A percentile compares a stretch with the other conserved stretches of the same genome.
phyloP scores from a whole-genome alignment of 2,797 vertebrate species.

The Psittacula derbiana region DNA sequence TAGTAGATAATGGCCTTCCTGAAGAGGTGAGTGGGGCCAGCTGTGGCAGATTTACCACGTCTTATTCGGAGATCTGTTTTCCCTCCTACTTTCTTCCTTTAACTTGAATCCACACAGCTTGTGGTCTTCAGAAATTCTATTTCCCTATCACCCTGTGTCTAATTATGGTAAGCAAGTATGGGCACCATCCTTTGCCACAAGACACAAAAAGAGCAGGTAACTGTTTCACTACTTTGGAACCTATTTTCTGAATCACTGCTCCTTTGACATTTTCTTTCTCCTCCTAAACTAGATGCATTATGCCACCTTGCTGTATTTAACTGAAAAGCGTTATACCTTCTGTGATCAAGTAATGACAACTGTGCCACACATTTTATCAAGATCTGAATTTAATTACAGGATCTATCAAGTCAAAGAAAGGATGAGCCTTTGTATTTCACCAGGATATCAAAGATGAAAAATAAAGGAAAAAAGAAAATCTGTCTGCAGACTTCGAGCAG shows the following conservation, averaged over 20 bases:
- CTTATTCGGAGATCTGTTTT: not conserved
- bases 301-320: slow-evolving; percentile 29
- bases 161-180: not conserved
- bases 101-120: not conserved
- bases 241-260: slow-evolving; percentile 6
- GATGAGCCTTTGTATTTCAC: slow-evolving; percentile 47
- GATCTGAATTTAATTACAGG: slow-evolving; percentile 62
- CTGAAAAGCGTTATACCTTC: slow-evolving; percentile 46
- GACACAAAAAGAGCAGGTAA: not conserved
- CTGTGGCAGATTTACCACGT: not conserved
- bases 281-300: not conserved
- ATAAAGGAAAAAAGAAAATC: not conserved
- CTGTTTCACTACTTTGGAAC: not conserved
- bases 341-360: slow-evolving; percentile 56
- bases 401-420: slow-evolving; percentile 35
- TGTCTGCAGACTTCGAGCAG: slow-evolving; percentile 20
- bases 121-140: not conserved
- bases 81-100: not conserved
- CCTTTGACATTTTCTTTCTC: slow-evolving; percentile 45
- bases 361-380: slow-evolving; percentile 30
- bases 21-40: not conserved
- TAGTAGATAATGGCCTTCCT: not conserved
- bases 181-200: not conserved
- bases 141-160: not conserved
- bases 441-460: slow-evolving; percentile 22